Evolutionary conservation across 2,797 vertebrate species (phyloP), one percentile per base, ranked within the genome.

Genomic region (Semaprochilodus insignis): DNA sequence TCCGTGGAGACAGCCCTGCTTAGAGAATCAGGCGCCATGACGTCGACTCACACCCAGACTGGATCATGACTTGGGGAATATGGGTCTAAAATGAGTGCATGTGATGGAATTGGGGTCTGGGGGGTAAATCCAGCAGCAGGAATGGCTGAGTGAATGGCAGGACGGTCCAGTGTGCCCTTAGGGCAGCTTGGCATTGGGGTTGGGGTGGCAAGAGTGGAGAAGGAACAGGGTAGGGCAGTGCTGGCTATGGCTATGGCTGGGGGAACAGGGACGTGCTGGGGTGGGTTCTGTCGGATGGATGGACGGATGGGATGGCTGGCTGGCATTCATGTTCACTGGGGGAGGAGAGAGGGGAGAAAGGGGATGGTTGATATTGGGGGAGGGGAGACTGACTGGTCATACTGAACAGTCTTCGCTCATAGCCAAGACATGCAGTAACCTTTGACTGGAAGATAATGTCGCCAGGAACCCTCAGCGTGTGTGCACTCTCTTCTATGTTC

Each of bases 361-460:
- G 13, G 67, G 8, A 55, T 83, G 34, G 74, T 65, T 48, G 36
- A 36, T 75, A 59, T 48, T 74, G 59, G 76, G 82, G 72, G 76
- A 74, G 15, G 80, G 80, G 67, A 73, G 34, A 79, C 31, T 51
- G 34, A 79, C 44, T 51, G 74, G 83, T 84, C 80, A 80, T 69
- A 59, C 80, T 65, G 72, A 82, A 67, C 31, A 57, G 76, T 69
- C 44, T 87, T 81, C 27, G 48, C 59, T 81, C 73, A 87, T 44
- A 73, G 83, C 81, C 72, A 67, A 81, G 76, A 74, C 70, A 77
- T 71, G 77, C 66, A 81, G 67, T 79, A 74, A 78, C 67, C 74
- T 81, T 81, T 86, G 85, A 77, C 77, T 82, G 81, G 67, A 70
- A 27, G 19, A 71, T 71, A 80, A 82, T 76, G 57, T 77, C 11